phyloP scores from a whole-genome alignment of 1,140 invertebrate species.

The Neodiprion fabricii region DNA sequence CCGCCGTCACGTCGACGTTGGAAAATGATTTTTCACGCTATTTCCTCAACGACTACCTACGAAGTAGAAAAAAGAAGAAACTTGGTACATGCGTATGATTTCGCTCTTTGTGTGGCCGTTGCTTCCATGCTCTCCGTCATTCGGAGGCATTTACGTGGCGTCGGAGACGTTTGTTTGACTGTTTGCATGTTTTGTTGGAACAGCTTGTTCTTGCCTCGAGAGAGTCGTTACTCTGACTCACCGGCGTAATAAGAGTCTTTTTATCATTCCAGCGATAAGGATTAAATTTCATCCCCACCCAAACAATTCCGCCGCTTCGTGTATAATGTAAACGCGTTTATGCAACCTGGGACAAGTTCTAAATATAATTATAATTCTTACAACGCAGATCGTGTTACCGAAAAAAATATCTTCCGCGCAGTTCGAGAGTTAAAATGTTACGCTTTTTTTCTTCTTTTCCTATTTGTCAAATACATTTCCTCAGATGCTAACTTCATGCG shows the following conservation, averaged over 20 bases:
- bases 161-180: not conserved
- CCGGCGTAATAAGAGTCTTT: conserved; percentile 1
- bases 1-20: no score
- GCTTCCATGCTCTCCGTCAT: no score
- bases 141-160: not conserved
- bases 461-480: no score
- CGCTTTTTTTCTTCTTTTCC: no score
- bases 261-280: not conserved
- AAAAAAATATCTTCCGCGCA: not conserved
- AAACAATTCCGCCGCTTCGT: not conserved
- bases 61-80: no score
- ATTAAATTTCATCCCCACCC: conserved; percentile 2
- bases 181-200: not conserved
- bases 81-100: no score
- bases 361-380: not conserved
- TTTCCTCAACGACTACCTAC: no score
- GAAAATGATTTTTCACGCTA: no score
- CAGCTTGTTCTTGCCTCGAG: conserved; percentile 4
- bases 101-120: no score
- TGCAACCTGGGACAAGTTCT: no score
- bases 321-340: not conserved
- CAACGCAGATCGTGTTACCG: not conserved
- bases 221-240: not conserved
- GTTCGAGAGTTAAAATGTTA: not conserved
- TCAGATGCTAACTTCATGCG: no score